Evolutionary conservation across 2,113 vertebrate species (phyloP).

Genomic region (Xyliphius kryptos): DNA sequence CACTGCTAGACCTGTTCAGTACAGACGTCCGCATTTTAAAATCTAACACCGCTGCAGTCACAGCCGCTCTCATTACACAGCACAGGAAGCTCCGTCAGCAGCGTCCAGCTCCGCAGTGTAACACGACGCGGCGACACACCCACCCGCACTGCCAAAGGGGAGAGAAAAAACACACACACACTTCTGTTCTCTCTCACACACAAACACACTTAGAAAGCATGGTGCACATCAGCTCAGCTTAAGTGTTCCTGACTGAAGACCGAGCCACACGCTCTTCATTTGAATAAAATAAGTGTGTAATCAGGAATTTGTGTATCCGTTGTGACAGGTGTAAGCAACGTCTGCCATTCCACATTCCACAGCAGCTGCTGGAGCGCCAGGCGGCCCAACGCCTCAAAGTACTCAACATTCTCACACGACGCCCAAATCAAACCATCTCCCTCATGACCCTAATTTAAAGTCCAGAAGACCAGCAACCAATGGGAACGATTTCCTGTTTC

Average conservation of each 20-base stretch:
- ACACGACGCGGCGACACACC: not conserved
- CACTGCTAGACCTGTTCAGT: not conserved
- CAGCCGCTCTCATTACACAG: constrained; percentile 20
- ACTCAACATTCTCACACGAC: not conserved
- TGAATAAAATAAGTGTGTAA: too few relatives aligned
- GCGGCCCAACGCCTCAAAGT: not conserved
- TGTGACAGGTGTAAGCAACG: not conserved
- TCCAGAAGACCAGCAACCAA: too few relatives aligned
- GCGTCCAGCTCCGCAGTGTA: not conserved
- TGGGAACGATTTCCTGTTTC: too few relatives aligned
- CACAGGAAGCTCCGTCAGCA: not conserved
- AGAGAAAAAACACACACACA: not conserved
- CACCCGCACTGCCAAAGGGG: not conserved
- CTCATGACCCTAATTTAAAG: not conserved
- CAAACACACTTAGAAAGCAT: too few relatives aligned
- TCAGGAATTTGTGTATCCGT: not conserved
- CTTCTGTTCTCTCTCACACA: not conserved
- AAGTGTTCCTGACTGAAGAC: not conserved
- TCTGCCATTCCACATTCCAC: not conserved
- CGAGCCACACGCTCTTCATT: too few relatives aligned
- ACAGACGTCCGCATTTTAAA: not conserved
- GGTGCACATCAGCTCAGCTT: too few relatives aligned
- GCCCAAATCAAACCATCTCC: not conserved
- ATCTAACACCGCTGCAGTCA: not conserved
- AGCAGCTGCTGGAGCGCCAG: not conserved